Conservation (phyloP, 2,113 vertebrate species). For the Cisticola juncidis region DNA sequence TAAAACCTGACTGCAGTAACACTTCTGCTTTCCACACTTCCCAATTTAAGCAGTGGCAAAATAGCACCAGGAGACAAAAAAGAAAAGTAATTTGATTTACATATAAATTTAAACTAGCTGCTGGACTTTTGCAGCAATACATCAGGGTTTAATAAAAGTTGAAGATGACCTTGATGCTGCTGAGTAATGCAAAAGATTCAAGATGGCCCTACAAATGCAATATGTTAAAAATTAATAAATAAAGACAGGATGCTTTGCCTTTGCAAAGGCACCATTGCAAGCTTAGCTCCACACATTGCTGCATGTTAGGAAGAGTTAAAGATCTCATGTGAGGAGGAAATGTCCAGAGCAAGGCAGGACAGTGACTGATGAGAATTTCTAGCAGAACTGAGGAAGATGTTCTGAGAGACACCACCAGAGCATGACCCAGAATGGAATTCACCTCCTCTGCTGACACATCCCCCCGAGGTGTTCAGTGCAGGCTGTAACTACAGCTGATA, state of each 20-base stretch:
- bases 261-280: not conserved
- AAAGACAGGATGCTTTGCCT: not conserved
- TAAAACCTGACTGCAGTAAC: not conserved
- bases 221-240: not conserved
- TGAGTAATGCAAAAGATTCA: not conserved
- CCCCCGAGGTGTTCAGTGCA: not conserved
- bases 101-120: not conserved
- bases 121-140: not conserved
- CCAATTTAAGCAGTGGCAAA: not conserved
- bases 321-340: not conserved
- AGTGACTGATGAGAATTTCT: not conserved
- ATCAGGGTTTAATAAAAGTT: not conserved
- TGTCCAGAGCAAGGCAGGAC: not conserved
- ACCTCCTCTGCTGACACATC: not conserved
- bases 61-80: not conserved
- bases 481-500: not conserved
- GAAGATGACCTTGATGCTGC: not conserved
- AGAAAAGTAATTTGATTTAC: not conserved
- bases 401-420: not conserved
- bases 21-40: not conserved
- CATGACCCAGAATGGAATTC: not conserved
- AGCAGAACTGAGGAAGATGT: not conserved
- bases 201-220: not conserved
- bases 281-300: not conserved
- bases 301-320: not conserved